Base-by-base conservation (phyloP, 2,113 vertebrate species). In the Gymnocephalus cernua region DNA sequence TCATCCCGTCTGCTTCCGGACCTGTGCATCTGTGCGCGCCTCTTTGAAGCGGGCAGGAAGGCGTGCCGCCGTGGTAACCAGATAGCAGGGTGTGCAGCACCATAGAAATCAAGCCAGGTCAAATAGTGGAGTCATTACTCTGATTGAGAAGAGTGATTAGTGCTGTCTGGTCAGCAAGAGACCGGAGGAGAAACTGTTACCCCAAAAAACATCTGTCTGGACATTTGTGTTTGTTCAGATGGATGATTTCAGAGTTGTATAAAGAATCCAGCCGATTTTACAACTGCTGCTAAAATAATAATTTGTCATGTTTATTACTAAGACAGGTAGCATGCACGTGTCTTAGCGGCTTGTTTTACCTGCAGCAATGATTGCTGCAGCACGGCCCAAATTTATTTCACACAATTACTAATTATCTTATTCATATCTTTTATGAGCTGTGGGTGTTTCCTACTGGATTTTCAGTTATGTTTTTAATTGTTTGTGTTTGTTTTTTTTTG, bases 71-170 rank as follows among this genome's bases (percentile, higher is more conserved):
- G 27, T 0, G 13, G 91, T 88, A 92, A 91, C 86, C 83, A 65
- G 88, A 92, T 85, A 86, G 71, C 74, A 2, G 56, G 44, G 86
- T 7, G 72, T 47, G 64, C 68, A 11, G 11, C 0, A 32, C 27
- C 15, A 19, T 15, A 68, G 56, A 86, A 82, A 80, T 75, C 29
- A 78, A 48, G 69, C 68, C 61, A 48, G 88, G 84, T 84, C 85
- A 80, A 83, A 80, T 8, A 50, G 67, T 19, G 72, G 77, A 88
- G 84, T 80, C 90, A 79, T 89, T 83, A 81, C 80, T 71, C 68
- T 89, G 91, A 89, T 80, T 90, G 86, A 86, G 82, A 47, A 53
- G 76, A 82, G 84, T 66, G 57, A 89, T 91, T 90, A 80, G 65
- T 41, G 71, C 82, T 27, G 79, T 82, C 83, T 82, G 84, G 50